These are phyloP conservation scores for Epinotia brunnichana DNA, from an alignment of 2,888 invertebrate genomes.

Conservation along the genomic window DNA sequence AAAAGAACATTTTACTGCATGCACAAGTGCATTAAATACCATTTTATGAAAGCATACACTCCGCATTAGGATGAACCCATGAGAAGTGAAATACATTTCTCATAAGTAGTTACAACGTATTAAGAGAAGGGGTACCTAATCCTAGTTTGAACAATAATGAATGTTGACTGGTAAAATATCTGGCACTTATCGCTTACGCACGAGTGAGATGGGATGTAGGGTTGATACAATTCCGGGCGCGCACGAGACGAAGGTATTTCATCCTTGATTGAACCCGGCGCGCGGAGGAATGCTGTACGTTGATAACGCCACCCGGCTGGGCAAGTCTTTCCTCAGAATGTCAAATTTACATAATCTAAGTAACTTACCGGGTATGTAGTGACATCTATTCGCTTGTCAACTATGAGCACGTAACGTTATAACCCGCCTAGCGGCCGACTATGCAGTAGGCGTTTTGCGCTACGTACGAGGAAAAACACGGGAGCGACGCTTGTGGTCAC, in stretches of 20 bases:
- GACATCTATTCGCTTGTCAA: background rate
- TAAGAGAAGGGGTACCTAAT: background rate
- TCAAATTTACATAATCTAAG: background rate
- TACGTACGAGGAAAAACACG: too few species aligned
- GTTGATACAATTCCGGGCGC: constrained; percentile 14
- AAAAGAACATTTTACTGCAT: background rate
- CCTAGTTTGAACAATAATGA: background rate
- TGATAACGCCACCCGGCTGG: constrained; percentile 10
- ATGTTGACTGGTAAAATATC: background rate
- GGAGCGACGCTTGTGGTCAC: too few species aligned
- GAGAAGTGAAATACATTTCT: background rate
- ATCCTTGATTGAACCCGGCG: constrained; percentile 33
- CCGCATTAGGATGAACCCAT: background rate
- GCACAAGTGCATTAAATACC: background rate
- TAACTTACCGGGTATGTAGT: background rate
- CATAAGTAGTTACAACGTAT: background rate
- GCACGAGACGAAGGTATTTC: constrained; percentile 23
- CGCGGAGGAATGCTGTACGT: constrained; percentile 12
- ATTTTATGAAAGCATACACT: background rate
- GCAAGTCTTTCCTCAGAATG: background rate
- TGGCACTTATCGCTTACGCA: background rate
- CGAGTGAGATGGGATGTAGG: background rate
- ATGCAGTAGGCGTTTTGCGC: too few species aligned
- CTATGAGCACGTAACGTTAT: background rate
- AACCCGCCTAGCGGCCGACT: too few species aligned